A percentile compares a stretch with the other conserved stretches of the same genome.
Conservation (phyloP, 2,797 vertebrate genomes). For the Pipistrellus pygmaeus region DNA sequence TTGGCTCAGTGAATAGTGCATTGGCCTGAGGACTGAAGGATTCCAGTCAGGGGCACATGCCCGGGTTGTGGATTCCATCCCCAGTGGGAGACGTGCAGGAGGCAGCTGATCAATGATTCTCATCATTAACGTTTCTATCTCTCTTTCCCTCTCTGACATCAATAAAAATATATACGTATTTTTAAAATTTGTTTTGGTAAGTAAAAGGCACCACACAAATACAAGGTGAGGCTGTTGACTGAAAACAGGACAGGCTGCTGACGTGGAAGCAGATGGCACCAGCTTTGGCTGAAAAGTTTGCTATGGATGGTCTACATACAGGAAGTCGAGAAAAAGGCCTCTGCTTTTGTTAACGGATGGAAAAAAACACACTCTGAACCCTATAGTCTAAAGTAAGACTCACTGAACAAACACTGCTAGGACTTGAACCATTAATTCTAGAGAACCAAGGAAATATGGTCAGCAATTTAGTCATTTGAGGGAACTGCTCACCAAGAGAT, state of each 20-base stretch:
- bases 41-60: no score
- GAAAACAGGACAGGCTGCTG: background rate
- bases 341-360: background rate
- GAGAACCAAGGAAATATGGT: background rate
- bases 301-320: background rate
- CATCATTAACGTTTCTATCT: no score
- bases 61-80: no score
- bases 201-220: background rate
- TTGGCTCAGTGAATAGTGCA: no score
- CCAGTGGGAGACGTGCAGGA: no score
- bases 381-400: background rate
- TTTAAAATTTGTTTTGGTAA: background rate
- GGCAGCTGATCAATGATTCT: no score
- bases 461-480: background rate
- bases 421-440: background rate
- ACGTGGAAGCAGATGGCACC: rapidly evolving
- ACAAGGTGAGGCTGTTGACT: background rate
- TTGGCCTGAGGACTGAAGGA: no score
- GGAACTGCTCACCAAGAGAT: background rate
- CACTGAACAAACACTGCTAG: background rate
- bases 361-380: background rate
- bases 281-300: background rate
- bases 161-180: no score
- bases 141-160: no score
- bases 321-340: background rate